Evolutionary conservation across 2,113 vertebrate genomes (phyloP).

Genomic region (Caracal caracal): DNA sequence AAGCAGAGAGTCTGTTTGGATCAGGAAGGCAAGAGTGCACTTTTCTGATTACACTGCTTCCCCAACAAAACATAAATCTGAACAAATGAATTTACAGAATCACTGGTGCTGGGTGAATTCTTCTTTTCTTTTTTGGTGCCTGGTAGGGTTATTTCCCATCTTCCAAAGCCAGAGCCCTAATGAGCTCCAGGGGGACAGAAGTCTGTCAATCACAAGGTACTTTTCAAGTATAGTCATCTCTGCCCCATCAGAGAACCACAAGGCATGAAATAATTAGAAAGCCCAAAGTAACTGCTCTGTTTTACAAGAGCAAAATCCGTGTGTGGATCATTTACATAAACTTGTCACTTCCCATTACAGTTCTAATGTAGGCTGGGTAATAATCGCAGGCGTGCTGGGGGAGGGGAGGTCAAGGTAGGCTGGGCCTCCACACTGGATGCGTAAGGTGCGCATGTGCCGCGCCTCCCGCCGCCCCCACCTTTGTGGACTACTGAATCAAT

Average conservation of each 20-base stretch:
- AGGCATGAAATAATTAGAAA: constrained; percentile 94
- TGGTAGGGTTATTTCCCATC: constrained; percentile 84
- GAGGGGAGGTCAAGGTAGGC: constrained; percentile 81
- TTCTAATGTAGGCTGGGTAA: constrained; percentile 82
- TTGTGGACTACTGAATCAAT: constrained; percentile 80
- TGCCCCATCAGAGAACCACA: constrained; percentile 89
- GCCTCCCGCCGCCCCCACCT: constrained; percentile 75
- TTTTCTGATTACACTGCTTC: constrained; percentile 72
- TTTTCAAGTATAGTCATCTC: constrained; percentile 88
- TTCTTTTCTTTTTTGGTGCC: constrained; percentile 72
- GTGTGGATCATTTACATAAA: constrained; percentile 90
- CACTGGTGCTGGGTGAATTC: constrained; percentile 51
- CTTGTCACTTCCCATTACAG: constrained; percentile 89
- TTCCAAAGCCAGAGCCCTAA: constrained; percentile 87
- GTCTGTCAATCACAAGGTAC: constrained; percentile 89
- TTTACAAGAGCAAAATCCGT: constrained; percentile 90
- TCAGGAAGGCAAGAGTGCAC: constrained; percentile 66
- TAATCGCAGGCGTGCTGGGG: constrained; percentile 77
- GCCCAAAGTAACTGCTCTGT: constrained; percentile 91
- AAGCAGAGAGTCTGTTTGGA: constrained; percentile 69
- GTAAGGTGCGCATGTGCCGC: constrained; percentile 81
- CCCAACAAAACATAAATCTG: constrained; percentile 78
- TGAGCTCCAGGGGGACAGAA: constrained; percentile 91
- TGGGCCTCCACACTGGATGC: constrained; percentile 77
- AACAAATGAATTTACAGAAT: constrained; percentile 82